Evolutionary conservation across 2,797 vertebrate species (phyloP), one percentile per base, ranked within the genome.

Genomic region (Phyllotis vaccarum): DNA sequence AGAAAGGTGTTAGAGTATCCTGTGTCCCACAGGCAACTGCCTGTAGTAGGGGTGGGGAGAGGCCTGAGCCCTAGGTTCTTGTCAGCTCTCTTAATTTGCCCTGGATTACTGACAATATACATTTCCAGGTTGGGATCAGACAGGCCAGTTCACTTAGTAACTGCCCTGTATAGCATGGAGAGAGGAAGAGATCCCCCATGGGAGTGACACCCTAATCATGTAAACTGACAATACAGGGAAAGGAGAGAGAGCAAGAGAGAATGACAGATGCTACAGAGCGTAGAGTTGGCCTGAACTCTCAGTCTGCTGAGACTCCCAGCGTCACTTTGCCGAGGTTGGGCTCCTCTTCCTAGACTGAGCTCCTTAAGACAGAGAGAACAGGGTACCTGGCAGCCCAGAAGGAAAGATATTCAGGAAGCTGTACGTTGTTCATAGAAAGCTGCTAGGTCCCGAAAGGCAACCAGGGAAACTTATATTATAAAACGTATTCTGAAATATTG

Each of bases 401-500:
- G 74, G 31, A 92, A 76, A 95, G 86, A 5, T 62, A n/a, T 49
- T 76, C 78, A 89, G 89, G 81, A 94, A 93, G 72, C 85, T 40
- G 24, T 10, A 60, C 27, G 3, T 29, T n/a, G 12, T 82, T 82
- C 62, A 31, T n/a, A 72, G 86, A 89, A 94, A 58, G 14, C 90
- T 72, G 40, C 80, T 52, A 6, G 82, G 79, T 93, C 88, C 89
- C 88, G 80, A 91, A 96, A 95, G 89, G 81, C 90, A 92, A 95
- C 78, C 43, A 19, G 37, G 70, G 54, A 93, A 89, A 90, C 91
- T 90, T 91, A 66, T 43, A 58, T 92, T 94, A 75, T 22, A 29
- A 86, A 95, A 89, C 74, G 37, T 95, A 96, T 95, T 97, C 91
- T 82, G 56, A 95, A 97, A 96, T 97, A 93, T 49, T 94, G 89